phyloP scores from a whole-genome alignment of 2,797 vertebrate species.

The Calcarius lapponicus region DNA sequence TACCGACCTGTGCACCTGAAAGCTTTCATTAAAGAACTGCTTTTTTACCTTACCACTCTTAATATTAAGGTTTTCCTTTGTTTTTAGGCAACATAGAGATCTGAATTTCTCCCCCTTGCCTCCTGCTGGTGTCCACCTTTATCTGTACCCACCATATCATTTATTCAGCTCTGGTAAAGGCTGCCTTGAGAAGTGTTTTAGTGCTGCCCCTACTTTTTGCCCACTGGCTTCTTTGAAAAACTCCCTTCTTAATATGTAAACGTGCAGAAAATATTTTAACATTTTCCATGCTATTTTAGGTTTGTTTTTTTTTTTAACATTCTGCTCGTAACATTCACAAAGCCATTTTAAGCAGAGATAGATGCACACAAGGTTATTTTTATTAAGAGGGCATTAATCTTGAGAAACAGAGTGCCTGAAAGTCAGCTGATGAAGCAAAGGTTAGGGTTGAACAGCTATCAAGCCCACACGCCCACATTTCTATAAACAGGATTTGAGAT shows the following conservation, averaged over 20 bases:
- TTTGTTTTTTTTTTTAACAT: not conserved
- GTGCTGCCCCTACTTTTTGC: rapidly evolving
- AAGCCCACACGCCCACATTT: not conserved
- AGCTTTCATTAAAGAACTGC: not conserved
- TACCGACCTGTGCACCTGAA: no score
- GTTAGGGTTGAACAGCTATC: not conserved
- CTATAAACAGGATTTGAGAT: not conserved
- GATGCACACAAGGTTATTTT: not conserved
- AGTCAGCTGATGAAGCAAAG: not conserved
- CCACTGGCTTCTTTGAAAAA: not conserved
- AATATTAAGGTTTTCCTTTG: not conserved
- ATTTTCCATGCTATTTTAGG: not conserved
- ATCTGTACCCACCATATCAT: rapidly evolving
- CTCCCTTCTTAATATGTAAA: not conserved
- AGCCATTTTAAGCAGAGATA: not conserved
- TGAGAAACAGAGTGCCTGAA: not conserved
- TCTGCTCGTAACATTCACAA: not conserved
- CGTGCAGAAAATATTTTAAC: not conserved
- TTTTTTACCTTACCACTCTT: not conserved
- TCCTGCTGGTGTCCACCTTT: not conserved
- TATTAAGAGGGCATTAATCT: not conserved
- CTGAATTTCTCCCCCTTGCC: rapidly evolving
- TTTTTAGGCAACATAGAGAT: not conserved
- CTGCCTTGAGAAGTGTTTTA: not conserved
- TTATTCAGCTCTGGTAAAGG: not conserved